These are phyloP conservation scores for Drosophila littoralis DNA, from an alignment of 1,140 invertebrate species.

Conservation along the genomic window DNA sequence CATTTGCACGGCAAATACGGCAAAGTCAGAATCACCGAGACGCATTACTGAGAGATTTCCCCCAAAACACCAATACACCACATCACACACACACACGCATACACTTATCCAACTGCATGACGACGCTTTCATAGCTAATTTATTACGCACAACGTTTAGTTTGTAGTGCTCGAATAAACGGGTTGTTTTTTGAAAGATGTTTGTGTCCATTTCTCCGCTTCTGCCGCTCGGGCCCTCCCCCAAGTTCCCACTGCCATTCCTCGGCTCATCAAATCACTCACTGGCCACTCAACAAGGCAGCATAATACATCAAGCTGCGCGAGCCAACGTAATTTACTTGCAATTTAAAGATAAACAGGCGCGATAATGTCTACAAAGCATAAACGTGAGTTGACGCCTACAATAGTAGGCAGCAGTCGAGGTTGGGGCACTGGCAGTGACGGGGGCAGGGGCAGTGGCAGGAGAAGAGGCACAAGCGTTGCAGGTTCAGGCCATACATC, in stretches of 20 bases:
- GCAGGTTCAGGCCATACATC: slow-evolving; percentile 64
- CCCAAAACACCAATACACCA: neutral
- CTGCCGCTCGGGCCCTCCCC: neutral
- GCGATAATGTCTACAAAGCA: slow-evolving; percentile 83
- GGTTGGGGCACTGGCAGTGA: slow-evolving; percentile 3
- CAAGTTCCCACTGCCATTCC: neutral
- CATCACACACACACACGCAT: slow-evolving; percentile 30
- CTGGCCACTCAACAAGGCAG: slow-evolving; percentile 70
- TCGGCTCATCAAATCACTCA: slow-evolving; percentile 69
- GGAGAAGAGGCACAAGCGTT: neutral
- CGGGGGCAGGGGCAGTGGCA: slow-evolving; percentile 14
- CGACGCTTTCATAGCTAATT: slow-evolving; percentile 63
- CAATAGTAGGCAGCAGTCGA: slow-evolving; percentile 51
- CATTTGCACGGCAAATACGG: slow-evolving; percentile 78
- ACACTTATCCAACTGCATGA: slow-evolving; percentile 41
- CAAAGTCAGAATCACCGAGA: slow-evolving; percentile 79
- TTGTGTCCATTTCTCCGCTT: neutral
- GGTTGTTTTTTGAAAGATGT: slow-evolving; percentile 36
- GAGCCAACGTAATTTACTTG: slow-evolving; percentile 83
- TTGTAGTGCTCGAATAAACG: slow-evolving; percentile 62
- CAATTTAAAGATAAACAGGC: slow-evolving; percentile 83
- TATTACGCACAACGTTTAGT: slow-evolving; percentile 62
- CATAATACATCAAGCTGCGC: slow-evolving; percentile 77
- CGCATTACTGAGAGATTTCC: slow-evolving; percentile 75
- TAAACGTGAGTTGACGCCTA: slow-evolving; percentile 84